A percentile compares a stretch with the other conserved stretches of the same genome.
phyloP scores from a whole-genome alignment of 2,888 invertebrate genomes.

The Andrena bucephala region DNA sequence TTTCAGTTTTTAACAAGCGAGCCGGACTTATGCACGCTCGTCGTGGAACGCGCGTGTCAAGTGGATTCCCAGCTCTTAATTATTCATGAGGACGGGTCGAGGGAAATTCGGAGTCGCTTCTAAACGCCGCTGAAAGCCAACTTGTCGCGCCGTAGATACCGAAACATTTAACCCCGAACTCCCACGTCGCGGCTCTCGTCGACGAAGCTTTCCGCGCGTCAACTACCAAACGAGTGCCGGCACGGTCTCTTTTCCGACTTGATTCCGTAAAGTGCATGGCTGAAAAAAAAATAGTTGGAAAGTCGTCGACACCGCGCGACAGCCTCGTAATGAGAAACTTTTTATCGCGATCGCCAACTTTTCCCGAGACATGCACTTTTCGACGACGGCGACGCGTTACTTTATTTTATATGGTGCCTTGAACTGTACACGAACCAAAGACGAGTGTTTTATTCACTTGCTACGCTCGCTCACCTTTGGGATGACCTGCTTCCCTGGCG shows the following conservation, averaged over 20 bases:
- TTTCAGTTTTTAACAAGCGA: constrained; percentile 40
- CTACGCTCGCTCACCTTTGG: neutral
- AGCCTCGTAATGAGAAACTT: constrained; percentile 23
- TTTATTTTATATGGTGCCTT: neutral
- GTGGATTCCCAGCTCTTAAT: constrained; percentile 52
- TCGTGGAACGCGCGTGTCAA: constrained; percentile 37
- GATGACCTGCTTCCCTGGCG: neutral
- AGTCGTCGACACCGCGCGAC: neutral
- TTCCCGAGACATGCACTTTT: neutral
- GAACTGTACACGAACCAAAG: neutral
- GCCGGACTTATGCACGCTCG: constrained; percentile 47
- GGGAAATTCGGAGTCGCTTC: constrained; percentile 49
- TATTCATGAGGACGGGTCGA: constrained; percentile 50
- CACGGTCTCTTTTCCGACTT: neutral
- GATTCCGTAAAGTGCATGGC: neutral
- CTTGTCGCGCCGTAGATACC: constrained; percentile 29
- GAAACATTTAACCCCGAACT: constrained; percentile 24
- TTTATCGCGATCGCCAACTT: constrained; percentile 35
- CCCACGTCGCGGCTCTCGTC: constrained; percentile 49
- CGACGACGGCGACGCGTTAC: neutral
- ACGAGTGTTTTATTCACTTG: neutral
- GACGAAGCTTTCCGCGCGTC: constrained; percentile 8
- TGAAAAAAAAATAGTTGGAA: too few relatives aligned
- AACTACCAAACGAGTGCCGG: constrained; percentile 1
- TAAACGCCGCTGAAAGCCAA: constrained; percentile 46